Evolutionary conservation across 2,113 vertebrate species (phyloP).

Genomic region (Ciconia maguari): DNA sequence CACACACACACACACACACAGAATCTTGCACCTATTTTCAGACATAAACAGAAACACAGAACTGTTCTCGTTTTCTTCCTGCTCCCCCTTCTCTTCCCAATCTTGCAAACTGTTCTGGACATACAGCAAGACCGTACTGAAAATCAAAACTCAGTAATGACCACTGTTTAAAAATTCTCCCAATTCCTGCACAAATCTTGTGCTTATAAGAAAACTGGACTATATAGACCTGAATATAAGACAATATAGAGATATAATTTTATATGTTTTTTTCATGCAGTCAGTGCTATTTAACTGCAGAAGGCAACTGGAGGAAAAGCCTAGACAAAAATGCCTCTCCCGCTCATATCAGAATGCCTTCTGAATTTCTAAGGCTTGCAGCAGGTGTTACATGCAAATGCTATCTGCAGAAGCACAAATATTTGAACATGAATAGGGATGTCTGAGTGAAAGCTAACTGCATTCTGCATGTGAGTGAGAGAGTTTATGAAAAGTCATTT

Average conservation of each 20-base stretch:
- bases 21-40: background rate
- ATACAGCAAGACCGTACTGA: background rate
- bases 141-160: background rate
- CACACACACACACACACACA: background rate
- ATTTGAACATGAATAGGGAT: constrained; percentile 50
- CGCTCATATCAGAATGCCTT: background rate
- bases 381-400: constrained; percentile 53
- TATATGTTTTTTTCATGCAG: background rate
- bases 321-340: background rate
- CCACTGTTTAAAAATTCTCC: background rate
- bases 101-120: background rate
- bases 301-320: background rate
- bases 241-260: background rate
- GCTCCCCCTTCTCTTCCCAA: background rate
- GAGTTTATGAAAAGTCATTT: background rate
- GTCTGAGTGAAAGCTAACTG: background rate
- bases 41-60: background rate
- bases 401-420: constrained; percentile 38
- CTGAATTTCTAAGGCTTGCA: constrained; percentile 46
- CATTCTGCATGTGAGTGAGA: background rate
- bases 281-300: background rate
- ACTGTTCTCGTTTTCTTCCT: background rate
- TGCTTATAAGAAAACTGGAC: background rate
- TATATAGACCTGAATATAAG: background rate
- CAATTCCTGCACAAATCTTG: background rate